Evolutionary conservation across 30 jellyfish, hydroid and myxozoan species (phyloP), one percentile per base, ranked within the genome.

Genomic region (Phacellophora camtschatica): DNA sequence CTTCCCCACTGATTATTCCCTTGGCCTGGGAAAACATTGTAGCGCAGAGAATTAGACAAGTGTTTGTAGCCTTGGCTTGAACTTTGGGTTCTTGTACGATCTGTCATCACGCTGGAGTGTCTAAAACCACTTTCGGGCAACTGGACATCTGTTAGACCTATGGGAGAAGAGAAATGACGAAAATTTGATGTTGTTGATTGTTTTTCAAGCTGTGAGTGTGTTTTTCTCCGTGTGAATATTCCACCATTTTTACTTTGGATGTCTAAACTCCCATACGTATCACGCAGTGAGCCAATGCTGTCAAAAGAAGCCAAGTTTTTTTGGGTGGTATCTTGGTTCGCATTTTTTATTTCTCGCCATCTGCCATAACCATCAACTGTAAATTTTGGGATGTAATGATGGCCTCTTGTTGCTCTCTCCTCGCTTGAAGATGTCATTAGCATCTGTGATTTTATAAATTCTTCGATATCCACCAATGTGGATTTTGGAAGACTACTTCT

Each of bases 351-450:
- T 64, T 67, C 76, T 50, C 80, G 43, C 88, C 95, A 84, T 16
- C 88, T 45, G 11, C 86, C 87, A 53, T 71, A 74, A 8, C 88
- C 95, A 72, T 84, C 95, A 13, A 84, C 84, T n/a, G 91, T 46
- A 67, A 80, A 80, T 36, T 39, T 64, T 46, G 84, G 91, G 2
- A 66, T 41, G 19, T 59, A 7, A 3, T 57, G 51, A 15, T 36
- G 6, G 6, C 23, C 5, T 11, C 0, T 16, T 0, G 57, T 36
- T 46, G 48, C 62, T 15, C 32, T 23, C 67, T n/a, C 28, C 13
- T 25, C n/a, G 45, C 15, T 29, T 43, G 24, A 49, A 32, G 33
- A 32, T 18, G 35, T 13, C 3, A 66, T 66, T 0, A 1, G 63
- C 78, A 54, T 51, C 53, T 51, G 83, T 3, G 80, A 63, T 4